These are phyloP conservation scores for Larimichthys crocea DNA, from an alignment of 2,113 vertebrate genomes.

Conservation along the genomic window DNA sequence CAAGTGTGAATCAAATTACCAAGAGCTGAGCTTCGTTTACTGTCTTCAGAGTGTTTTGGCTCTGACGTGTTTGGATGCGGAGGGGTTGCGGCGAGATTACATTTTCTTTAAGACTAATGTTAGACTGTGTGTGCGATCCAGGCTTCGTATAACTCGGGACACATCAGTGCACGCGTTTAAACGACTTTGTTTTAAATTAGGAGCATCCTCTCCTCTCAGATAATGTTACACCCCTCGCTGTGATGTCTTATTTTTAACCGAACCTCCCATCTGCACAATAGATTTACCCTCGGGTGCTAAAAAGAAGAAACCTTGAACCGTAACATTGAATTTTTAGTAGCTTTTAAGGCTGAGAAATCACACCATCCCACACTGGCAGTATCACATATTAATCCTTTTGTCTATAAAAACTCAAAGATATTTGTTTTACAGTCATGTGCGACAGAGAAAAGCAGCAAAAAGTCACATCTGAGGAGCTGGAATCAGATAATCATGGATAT, in stretches of 20 bases:
- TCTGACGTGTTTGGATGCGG: background rate
- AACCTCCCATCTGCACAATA: too few species aligned
- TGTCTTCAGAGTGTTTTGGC: conserved; percentile 14
- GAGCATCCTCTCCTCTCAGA: background rate
- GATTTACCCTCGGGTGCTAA: too few species aligned
- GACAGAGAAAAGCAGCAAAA: background rate
- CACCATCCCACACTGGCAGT: background rate
- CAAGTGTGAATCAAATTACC: conserved; percentile 36
- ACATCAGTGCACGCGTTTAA: conserved; percentile 6
- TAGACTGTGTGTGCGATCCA: conserved; percentile 28
- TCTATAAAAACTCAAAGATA: background rate
- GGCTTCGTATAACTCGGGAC: conserved; percentile 14
- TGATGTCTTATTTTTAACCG: too few species aligned
- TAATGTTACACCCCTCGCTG: background rate
- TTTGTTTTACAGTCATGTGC: too few species aligned
- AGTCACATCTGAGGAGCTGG: background rate
- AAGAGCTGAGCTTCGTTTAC: conserved; percentile 17
- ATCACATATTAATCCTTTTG: background rate
- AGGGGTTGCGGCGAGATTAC: background rate
- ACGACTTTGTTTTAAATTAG: conserved; percentile 17
- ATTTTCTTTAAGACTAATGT: background rate
- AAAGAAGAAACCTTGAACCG: too few species aligned
- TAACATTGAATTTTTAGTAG: background rate
- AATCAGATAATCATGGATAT: background rate
- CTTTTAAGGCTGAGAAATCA: background rate